Conservation (phyloP, 1,140 invertebrate species). For the Cardiocondyla obscurior region DNA sequence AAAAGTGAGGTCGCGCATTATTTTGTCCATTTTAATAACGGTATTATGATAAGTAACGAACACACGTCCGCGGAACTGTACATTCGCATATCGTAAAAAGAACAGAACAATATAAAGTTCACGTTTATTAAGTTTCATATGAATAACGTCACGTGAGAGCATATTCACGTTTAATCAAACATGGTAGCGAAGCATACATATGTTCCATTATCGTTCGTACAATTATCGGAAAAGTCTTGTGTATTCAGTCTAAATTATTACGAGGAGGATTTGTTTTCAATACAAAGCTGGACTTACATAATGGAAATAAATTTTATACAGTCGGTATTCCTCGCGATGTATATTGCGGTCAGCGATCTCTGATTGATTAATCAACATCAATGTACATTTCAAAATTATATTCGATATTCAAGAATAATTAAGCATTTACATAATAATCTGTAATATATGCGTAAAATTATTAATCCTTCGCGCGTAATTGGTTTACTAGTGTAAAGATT, state of each 20-base stretch:
- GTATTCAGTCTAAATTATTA: conserved; percentile 7
- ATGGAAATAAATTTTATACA: not conserved
- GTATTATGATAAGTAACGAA: not conserved
- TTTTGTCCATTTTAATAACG: conserved; percentile 24
- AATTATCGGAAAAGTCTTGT: conserved; percentile 29
- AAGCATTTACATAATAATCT: not conserved
- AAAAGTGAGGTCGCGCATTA: not conserved
- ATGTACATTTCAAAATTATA: not conserved
- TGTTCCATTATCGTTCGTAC: not conserved
- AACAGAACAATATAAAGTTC: not conserved
- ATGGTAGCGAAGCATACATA: not conserved
- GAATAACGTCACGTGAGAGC: not conserved
- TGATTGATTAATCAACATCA: conserved; percentile 10
- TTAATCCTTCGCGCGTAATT: not conserved
- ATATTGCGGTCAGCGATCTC: not conserved
- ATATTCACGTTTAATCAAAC: not conserved
- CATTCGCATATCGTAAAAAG: not conserved
- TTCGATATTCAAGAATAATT: not conserved
- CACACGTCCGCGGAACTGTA: not conserved
- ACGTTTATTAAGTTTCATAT: conserved; percentile 16
- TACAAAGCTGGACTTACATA: not conserved
- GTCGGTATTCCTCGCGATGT: not conserved
- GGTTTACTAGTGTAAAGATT: not conserved
- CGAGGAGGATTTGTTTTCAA: conserved; percentile 2
- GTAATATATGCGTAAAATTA: not conserved